Evolutionary conservation across 2,113 vertebrate genomes (phyloP).

Genomic region (Hemicordylus capensis): DNA sequence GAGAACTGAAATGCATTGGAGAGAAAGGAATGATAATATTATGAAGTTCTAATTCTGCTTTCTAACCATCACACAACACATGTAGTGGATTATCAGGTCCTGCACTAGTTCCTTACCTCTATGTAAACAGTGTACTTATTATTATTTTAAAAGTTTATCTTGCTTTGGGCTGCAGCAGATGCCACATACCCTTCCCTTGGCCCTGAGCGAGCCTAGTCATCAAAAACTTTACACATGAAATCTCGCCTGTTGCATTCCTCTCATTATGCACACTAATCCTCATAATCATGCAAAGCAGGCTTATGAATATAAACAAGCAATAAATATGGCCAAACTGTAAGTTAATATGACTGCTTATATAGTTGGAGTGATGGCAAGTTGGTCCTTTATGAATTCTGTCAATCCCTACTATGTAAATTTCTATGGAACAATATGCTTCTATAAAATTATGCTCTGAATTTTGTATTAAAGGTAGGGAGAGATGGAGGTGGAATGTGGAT

Average conservation of each 20-base stretch:
- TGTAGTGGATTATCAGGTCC: neutral
- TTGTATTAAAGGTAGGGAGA: neutral
- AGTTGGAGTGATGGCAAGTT: neutral
- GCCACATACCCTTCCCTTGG: too few species aligned
- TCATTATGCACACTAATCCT: neutral
- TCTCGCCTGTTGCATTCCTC: neutral
- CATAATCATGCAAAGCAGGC: neutral
- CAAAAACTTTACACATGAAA: neutral
- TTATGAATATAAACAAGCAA: slow-evolving; percentile 14
- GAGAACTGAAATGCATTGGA: neutral
- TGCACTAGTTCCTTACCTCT: neutral
- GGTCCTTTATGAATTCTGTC: neutral
- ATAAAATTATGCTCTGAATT: neutral
- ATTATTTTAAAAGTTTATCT: neutral
- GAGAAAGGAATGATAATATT: fast-evolving
- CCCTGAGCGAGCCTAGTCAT: neutral
- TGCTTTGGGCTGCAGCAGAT: neutral
- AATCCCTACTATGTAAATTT: neutral
- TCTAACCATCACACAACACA: neutral
- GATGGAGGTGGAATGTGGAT: too few species aligned
- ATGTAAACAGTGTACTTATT: neutral
- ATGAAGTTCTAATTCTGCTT: neutral
- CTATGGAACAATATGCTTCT: neutral
- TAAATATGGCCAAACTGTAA: neutral
- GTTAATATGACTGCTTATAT: neutral